Evolutionary conservation across 2,797 vertebrate genomes (phyloP), one percentile per base, ranked within the genome.

Genomic region (Sarcophilus harrisii): DNA sequence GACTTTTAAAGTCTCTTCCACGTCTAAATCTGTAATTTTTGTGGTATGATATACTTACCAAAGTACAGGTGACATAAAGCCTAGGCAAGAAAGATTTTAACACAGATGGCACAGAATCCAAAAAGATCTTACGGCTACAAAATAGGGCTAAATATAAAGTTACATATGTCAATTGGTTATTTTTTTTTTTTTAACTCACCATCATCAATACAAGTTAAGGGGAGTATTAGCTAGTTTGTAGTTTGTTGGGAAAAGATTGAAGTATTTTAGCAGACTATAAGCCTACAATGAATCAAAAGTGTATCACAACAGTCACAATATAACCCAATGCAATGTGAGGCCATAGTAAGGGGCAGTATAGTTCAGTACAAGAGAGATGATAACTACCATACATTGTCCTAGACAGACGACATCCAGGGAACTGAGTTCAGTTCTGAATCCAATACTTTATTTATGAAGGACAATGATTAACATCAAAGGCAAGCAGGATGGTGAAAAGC

Each of bases 11-110:
- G 29, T 54, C 73, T 95, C 92, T 93, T 93, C 13, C 4, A 94
- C 81, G 58, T 96, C 66, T 94, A 94, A 96, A 93, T 81, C 58
- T 93, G 89, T 73, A 90, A 57, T 49, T 16, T 90, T 59, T 38
- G 38, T 87, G 93, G 14, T 38, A 92, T 90, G 12, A 11, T 49
- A 57, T 92, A 58, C 49, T 62, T 81, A 93, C 57, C 92, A 97
- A 45, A 21, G 32, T 94, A 87, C 28, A 94, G 38, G 0, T 96
- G 73, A 27, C n/a, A 60, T 30, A 89, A 18, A 54, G 92, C 87
- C 59, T 38, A 81, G 21, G 93, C 38, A 60, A 45, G 54, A 58
- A 96, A 38, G 91, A 2, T 92, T n/a, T 27, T 73, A 2, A 38
- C 32, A 58, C 12, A 92, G 38, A 45, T 45, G 38, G 38, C 73